These are phyloP conservation scores for Salarias fasciatus DNA, from an alignment of 2,797 vertebrate genomes.

Conservation along the genomic window DNA sequence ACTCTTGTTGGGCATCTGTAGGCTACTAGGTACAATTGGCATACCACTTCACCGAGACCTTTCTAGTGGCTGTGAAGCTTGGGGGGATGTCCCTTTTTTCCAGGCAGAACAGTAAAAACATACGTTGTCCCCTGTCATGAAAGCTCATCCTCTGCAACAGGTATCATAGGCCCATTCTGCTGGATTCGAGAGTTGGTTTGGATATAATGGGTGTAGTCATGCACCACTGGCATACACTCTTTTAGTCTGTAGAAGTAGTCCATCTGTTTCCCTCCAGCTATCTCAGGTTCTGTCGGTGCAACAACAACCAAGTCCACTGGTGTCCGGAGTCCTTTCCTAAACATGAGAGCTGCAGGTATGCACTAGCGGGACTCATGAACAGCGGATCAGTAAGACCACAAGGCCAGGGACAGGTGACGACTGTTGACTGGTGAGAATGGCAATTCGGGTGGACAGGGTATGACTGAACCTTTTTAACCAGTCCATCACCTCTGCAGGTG, in stretches of 20 bases:
- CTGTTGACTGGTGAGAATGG: not conserved
- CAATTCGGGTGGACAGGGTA: not conserved
- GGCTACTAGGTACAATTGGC: not conserved
- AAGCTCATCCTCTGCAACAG: not conserved
- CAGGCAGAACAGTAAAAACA: not conserved
- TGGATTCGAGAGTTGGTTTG: not conserved
- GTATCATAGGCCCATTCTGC: too few species aligned
- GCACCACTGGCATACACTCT: not conserved
- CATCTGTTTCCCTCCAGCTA: not conserved
- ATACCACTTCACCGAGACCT: not conserved
- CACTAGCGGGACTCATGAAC: constrained; percentile 1
- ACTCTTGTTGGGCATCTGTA: constrained; percentile 10
- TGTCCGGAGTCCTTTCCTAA: not conserved
- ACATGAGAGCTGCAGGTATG: not conserved
- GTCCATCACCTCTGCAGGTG: not conserved
- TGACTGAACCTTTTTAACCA: not conserved
- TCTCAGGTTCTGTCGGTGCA: not conserved
- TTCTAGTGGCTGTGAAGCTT: not conserved
- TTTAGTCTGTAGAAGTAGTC: not conserved
- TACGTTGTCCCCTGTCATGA: not conserved
- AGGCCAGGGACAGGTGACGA: not conserved
- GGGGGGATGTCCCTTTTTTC: not conserved
- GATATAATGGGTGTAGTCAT: not conserved
- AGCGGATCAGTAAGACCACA: not conserved
- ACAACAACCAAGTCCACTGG: not conserved